Percentiles rank a stretch among this genome's conserved stretches.
Evolutionary conservation across 2,888 invertebrate species (phyloP).

Genomic region (Tachina grossa): DNA sequence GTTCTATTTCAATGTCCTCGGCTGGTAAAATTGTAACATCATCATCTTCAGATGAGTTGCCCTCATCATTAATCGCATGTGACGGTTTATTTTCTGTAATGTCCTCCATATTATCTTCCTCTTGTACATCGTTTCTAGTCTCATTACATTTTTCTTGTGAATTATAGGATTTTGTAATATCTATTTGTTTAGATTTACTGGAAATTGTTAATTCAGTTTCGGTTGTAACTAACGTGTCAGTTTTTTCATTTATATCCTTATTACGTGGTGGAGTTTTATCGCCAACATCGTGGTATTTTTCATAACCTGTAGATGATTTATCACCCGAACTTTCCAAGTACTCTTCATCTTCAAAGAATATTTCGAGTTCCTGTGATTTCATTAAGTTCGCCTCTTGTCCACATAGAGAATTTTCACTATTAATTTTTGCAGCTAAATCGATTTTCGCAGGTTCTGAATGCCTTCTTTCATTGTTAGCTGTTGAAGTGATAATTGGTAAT

Average conservation of each 20-base stretch:
- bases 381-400: constrained; percentile 12
- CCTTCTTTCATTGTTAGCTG: constrained; percentile 61
- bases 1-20: constrained; percentile 55
- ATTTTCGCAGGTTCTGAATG: constrained; percentile 67
- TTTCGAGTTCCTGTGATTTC: constrained; percentile 50
- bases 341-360: constrained; percentile 61
- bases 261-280: neutral
- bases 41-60: constrained; percentile 49
- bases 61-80: neutral
- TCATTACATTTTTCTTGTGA: constrained; percentile 1
- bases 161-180: neutral
- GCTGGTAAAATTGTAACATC: constrained; percentile 67
- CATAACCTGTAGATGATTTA: constrained; percentile 46
- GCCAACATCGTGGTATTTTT: constrained; percentile 21
- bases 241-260: constrained; percentile 5
- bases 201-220: neutral
- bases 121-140: neutral
- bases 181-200: neutral
- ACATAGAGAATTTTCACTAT: neutral
- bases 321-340: constrained; percentile 66
- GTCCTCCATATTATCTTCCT: neutral
- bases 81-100: neutral
- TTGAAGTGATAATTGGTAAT: neutral
- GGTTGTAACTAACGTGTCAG: neutral
- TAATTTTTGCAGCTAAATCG: neutral